Evolutionary conservation across 23 tunicate species (phyloP).

Genomic region (Trididemnum clinides): DNA sequence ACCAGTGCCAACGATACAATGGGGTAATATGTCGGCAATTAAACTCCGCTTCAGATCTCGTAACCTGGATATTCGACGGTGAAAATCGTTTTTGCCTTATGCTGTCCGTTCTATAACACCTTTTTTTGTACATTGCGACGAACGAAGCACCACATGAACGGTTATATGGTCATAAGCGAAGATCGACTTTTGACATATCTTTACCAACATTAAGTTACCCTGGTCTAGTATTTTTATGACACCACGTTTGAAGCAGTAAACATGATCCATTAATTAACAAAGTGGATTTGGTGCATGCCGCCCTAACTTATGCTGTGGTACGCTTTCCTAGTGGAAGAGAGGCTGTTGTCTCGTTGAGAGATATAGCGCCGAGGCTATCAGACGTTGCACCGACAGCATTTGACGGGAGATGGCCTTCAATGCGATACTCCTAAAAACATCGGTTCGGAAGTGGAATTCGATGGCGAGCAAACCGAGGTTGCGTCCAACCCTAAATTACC

Average conservation of each 20-base stretch:
- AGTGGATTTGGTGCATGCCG: not conserved
- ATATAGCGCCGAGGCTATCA: too few species aligned
- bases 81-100: not conserved
- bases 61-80: not conserved
- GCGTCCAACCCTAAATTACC: too few species aligned
- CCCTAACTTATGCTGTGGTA: not conserved
- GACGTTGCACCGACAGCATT: too few species aligned
- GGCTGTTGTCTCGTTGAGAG: too few species aligned
- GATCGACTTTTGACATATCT: not conserved
- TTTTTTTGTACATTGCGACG: not conserved
- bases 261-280: not conserved
- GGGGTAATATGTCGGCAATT: not conserved
- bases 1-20: not conserved
- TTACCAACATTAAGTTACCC: not conserved
- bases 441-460: too few species aligned
- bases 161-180: not conserved
- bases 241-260: not conserved
- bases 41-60: not conserved
- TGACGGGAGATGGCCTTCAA: too few species aligned
- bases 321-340: not conserved
- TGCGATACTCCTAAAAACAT: slow-evolving; percentile 9
- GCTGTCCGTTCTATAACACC: not conserved
- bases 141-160: not conserved
- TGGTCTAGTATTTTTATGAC: not conserved
- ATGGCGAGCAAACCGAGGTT: too few species aligned